Base-by-base conservation (phyloP, 1,140 invertebrate genomes). In the Leptopilina clavipes region DNA sequence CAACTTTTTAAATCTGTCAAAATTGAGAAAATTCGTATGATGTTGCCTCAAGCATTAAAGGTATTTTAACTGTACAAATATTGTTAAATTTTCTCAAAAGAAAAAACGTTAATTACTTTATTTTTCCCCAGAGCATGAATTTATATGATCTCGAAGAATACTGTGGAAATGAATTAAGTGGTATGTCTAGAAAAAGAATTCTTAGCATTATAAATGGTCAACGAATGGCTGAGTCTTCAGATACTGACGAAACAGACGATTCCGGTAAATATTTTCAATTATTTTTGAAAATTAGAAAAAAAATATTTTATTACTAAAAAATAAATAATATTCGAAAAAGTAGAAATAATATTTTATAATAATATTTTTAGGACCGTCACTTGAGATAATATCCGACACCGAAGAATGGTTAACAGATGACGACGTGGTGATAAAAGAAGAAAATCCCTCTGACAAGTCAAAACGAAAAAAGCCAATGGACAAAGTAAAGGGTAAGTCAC, bases 351-450 rank as follows among this genome's bases (percentile, higher is more conserved):
- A 17, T 31, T 31, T 31, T 17, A n/a, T n/a, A n/a, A n/a, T n/a
- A 17, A 17, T 17, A 72, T 73, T 44, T 70, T 76, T 72, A 90
- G 89, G 87, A 25, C 89, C 89, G 9, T 89, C 90, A 6, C 80
- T 91, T 71, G 89, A 90, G 85, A 91, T 91, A 19, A 89, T 91
- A 77, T 91, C 89, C 8, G 90, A 91, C 43, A 90, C 89, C 0
- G 89, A 90, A 71, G 90, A 89, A 75, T 90, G 87, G 87, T 52
- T 88, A 18, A 87, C 85, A 0, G 87, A 88, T 19, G 84, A 86
- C 5, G 85, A 86, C 56, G 31, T 52, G 5, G 25, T 18, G 18
- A 85, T 86, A 70, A 88, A 87, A 71, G 81, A 86, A 74, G 83
- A 85, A 17, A 73, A 70, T 56, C 71, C 77, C 10, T 76, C 76